phyloP scores from a whole-genome alignment of 2,888 invertebrate genomes.

The Cheilosia scutellata region DNA sequence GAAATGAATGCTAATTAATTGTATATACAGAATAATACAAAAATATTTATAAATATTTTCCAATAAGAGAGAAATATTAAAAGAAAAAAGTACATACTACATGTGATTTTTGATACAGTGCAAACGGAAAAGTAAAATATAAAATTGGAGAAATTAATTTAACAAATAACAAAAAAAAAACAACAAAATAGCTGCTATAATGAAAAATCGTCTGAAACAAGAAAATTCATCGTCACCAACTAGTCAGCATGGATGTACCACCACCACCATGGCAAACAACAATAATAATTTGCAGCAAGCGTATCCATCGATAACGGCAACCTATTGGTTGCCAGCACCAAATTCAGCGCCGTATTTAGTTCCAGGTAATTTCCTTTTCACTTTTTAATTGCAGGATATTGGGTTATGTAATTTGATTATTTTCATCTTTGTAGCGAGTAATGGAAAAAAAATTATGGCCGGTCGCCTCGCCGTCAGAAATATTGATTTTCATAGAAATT shows the following conservation, averaged over 20 bases:
- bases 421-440: conserved; percentile 7
- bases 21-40: conserved; percentile 46
- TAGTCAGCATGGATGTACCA: conserved; percentile 78
- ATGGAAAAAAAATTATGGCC: conserved; percentile 2
- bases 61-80: background rate
- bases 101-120: conserved; percentile 53
- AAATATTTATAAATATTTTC: conserved; percentile 8
- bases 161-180: conserved; percentile 27
- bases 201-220: conserved; percentile 79
- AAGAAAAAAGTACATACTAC: background rate
- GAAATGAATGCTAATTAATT: conserved; percentile 66
- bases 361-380: conserved; percentile 88
- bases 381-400: conserved; percentile 70
- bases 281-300: conserved; percentile 67
- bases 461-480: background rate
- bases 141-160: conserved; percentile 25
- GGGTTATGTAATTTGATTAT: conserved; percentile 60
- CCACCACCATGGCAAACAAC: conserved; percentile 68
- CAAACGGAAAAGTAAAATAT: conserved; percentile 23
- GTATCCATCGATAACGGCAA: conserved; percentile 92
- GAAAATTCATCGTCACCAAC: conserved; percentile 60
- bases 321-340: conserved; percentile 93
- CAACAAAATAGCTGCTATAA: conserved; percentile 58
- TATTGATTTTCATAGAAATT: conserved; percentile 24
- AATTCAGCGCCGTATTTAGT: conserved; percentile 92